A percentile compares a stretch with the other conserved stretches of the same genome.
Conservation (phyloP, 2,888 invertebrate genomes). For the Zygogramma bicolorata region DNA sequence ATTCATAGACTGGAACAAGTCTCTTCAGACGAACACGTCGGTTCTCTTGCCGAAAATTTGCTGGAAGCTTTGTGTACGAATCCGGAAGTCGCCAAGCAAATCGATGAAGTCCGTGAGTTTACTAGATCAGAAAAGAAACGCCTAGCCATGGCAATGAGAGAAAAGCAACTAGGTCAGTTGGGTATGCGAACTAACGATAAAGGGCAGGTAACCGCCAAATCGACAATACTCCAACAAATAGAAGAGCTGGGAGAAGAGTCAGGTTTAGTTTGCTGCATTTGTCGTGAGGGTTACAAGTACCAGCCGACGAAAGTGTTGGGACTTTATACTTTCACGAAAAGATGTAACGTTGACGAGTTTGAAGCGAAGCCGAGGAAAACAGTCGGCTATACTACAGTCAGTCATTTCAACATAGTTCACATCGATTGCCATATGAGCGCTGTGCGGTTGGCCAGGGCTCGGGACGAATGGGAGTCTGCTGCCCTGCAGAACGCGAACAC, state of each 20-base stretch:
- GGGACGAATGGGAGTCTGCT: constrained; percentile 99
- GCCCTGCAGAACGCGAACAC: constrained; percentile 98
- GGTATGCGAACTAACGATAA: constrained; percentile 98
- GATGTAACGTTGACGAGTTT: constrained; percentile 93
- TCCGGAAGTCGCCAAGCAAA: constrained; percentile 82
- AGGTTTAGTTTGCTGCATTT: constrained; percentile 96
- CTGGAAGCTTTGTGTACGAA: constrained; percentile 87
- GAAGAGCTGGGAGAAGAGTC: constrained; percentile 96
- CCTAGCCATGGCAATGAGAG: constrained; percentile 97
- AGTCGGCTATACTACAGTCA: constrained; percentile 92
- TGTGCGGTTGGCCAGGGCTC: constrained; percentile 74
- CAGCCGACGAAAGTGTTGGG: constrained; percentile 94
- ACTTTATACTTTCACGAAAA: constrained; percentile 96
- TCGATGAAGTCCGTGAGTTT: constrained; percentile 93
- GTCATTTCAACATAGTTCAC: constrained; percentile 98
- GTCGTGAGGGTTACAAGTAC: constrained; percentile 97
- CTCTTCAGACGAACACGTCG: constrained; percentile 96
- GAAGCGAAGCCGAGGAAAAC: constrained; percentile 80
- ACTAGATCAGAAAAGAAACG: constrained; percentile 97
- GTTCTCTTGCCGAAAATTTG: constrained; percentile 96
- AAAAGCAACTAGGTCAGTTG: constrained; percentile 93
- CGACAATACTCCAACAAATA: constrained; percentile 90
- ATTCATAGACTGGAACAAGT: constrained; percentile 97
- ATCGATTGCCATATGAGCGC: constrained; percentile 98
- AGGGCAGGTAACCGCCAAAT: constrained; percentile 86